phyloP scores from a whole-genome alignment of 2,113 vertebrate species.

The Sus scrofa region DNA sequence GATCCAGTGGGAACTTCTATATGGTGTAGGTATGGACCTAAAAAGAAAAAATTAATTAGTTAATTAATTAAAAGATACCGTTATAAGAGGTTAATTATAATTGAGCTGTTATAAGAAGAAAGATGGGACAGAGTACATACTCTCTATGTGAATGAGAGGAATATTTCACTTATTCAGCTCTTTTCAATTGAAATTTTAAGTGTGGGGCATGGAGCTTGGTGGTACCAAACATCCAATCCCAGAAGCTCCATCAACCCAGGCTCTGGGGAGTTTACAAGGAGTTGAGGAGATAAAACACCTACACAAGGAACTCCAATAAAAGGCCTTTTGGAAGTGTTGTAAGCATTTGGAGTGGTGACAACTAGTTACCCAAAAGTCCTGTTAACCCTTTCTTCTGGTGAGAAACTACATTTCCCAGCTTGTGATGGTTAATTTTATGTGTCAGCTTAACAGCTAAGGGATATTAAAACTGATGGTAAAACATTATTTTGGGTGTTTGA shows the following conservation, averaged over 20 bases:
- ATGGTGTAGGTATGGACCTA: no score
- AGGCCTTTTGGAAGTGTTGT: not conserved
- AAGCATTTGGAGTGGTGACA: not conserved
- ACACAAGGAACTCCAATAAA: not conserved
- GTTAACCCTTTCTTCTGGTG: not conserved
- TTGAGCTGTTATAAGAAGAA: not conserved
- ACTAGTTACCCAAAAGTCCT: not conserved
- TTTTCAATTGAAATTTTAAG: not conserved
- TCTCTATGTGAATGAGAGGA: not conserved
- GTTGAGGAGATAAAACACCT: not conserved
- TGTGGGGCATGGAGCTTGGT: not conserved
- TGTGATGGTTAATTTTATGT: not conserved
- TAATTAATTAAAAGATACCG: not conserved
- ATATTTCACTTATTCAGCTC: not conserved
- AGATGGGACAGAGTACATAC: not conserved
- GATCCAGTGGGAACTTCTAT: no score
- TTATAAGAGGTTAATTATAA: not conserved
- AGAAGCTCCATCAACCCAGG: not conserved
- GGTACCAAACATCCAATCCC: not conserved
- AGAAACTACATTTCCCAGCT: not conserved
- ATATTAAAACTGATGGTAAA: not conserved
- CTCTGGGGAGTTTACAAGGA: not conserved
- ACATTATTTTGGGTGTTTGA: not conserved
- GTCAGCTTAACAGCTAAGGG: not conserved
- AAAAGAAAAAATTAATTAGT: no score